Conservation (phyloP, 1,140 invertebrate species). For the Grapholita molesta region DNA sequence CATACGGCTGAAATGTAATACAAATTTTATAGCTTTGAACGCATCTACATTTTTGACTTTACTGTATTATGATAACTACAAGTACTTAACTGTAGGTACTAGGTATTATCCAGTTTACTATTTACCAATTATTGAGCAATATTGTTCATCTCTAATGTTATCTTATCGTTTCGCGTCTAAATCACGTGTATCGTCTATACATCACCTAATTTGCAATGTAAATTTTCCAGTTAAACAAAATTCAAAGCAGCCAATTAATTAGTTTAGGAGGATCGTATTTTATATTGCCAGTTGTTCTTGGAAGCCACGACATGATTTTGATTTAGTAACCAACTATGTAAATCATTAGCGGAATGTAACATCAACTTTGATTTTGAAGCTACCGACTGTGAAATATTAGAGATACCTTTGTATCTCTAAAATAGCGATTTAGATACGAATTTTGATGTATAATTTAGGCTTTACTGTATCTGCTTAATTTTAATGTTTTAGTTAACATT, state of each 20-base stretch:
- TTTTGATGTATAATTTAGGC: too few relatives aligned
- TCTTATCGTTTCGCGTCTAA: neutral
- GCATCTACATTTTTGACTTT: too few relatives aligned
- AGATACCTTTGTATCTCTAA: too few relatives aligned
- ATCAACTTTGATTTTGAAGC: too few relatives aligned
- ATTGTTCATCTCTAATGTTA: neutral
- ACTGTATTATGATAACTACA: too few relatives aligned
- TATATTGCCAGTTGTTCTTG: neutral
- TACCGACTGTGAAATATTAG: too few relatives aligned
- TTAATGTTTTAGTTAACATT: too few relatives aligned
- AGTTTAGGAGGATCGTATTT: neutral
- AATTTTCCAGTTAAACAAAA: neutral
- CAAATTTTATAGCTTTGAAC: too few relatives aligned
- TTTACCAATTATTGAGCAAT: neutral
- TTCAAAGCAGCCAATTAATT: neutral
- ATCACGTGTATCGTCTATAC: neutral
- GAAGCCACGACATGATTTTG: neutral
- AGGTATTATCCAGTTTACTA: neutral
- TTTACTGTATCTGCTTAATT: too few relatives aligned
- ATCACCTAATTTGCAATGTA: neutral
- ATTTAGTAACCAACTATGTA: neutral
- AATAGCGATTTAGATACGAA: too few relatives aligned
- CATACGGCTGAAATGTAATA: too few relatives aligned
- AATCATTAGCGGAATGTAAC: neutral
- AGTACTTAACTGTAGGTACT: too few relatives aligned